These are phyloP conservation scores for Gymnocheta viridis DNA, from an alignment of 2,888 invertebrate species.

Conservation along the genomic window DNA sequence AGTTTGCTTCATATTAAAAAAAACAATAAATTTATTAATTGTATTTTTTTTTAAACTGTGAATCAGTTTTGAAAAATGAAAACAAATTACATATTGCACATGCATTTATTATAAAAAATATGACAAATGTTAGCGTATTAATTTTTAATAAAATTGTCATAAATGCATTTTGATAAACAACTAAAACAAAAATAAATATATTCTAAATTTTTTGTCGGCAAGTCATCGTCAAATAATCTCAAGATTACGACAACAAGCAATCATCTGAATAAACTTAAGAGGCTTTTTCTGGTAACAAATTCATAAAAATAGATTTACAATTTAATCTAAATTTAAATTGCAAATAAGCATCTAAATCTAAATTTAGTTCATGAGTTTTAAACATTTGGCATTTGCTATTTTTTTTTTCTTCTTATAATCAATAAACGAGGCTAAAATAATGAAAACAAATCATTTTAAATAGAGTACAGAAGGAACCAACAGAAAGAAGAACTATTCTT, in stretches of 20 bases:
- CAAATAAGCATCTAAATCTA: conserved; percentile 57
- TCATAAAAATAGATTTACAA: conserved; percentile 56
- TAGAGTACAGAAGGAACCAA: conserved; percentile 6
- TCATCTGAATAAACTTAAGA: conserved; percentile 18
- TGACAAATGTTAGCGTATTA: not conserved
- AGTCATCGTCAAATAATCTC: conserved; percentile 35
- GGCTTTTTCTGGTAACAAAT: conserved; percentile 29
- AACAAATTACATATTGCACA: conserved; percentile 17
- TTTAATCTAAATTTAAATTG: conserved; percentile 64
- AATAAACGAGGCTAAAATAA: conserved; percentile 54
- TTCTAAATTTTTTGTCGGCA: conserved; percentile 29
- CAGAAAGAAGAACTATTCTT: conserved; percentile 19
- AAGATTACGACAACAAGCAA: conserved; percentile 14
- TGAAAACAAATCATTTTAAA: conserved; percentile 57
- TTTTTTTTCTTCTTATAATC: conserved; percentile 45
- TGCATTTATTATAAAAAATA: conserved; percentile 12
- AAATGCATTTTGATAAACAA: not conserved
- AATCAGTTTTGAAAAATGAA: conserved; percentile 23
- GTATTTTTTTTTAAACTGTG: conserved; percentile 1
- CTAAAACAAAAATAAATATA: not conserved
- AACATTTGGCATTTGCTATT: conserved; percentile 24
- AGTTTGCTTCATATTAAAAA: conserved; percentile 1
- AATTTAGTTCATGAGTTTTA: conserved; percentile 61
- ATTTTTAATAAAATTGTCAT: conserved; percentile 34
- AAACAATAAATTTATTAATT: conserved; percentile 15